Conservation (phyloP, 2,113 vertebrate genomes). For the Dissostichus mawsoni region DNA sequence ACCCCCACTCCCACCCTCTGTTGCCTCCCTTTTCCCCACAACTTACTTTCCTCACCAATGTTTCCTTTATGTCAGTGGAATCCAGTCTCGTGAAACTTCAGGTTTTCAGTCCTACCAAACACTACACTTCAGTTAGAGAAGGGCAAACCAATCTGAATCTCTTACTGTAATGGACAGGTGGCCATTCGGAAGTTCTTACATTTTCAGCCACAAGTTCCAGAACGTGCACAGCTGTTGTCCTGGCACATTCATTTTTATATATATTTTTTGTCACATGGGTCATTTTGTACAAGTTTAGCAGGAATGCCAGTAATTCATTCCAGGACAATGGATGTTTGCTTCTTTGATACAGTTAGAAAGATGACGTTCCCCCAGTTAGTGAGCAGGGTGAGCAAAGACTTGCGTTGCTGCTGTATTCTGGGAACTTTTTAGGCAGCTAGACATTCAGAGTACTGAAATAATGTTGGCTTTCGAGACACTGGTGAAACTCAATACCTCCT, state of each 20-base stretch:
- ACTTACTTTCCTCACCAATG: slow-evolving; percentile 66
- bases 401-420: background rate
- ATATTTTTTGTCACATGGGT: background rate
- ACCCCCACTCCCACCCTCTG: slow-evolving; percentile 57
- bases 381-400: background rate
- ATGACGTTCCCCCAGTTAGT: background rate
- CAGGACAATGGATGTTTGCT: background rate
- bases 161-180: background rate
- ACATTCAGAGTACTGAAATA: background rate
- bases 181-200: background rate
- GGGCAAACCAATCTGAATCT: background rate
- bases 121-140: background rate
- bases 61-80: slow-evolving; percentile 64
- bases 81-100: slow-evolving; percentile 12
- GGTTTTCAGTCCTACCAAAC: slow-evolving; percentile 25
- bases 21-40: slow-evolving; percentile 62
- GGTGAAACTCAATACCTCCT: background rate
- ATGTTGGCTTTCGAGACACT: background rate
- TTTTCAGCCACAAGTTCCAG: background rate
- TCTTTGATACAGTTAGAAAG: background rate
- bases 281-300: background rate
- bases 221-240: background rate
- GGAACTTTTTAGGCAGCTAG: background rate
- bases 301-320: background rate
- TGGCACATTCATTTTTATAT: background rate